Evolutionary conservation across 2,888 invertebrate species (phyloP).

Genomic region (Tenodera sinensis): DNA sequence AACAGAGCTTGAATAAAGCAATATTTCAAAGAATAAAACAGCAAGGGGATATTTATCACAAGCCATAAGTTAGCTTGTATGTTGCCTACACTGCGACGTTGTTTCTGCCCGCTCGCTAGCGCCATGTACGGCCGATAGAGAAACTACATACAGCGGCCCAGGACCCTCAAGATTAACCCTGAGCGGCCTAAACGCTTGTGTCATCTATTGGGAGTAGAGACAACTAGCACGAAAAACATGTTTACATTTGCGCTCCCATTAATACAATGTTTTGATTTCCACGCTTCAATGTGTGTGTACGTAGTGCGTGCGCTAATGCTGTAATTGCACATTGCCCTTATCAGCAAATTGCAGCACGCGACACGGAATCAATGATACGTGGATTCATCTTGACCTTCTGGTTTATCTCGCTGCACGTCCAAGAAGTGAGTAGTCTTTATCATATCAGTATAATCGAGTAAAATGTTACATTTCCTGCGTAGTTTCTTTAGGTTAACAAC

Average conservation of each 20-base stretch:
- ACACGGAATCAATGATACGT: background rate
- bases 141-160: background rate
- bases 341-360: background rate
- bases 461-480: background rate
- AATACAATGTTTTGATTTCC: background rate
- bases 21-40: no score
- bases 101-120: background rate
- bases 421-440: background rate
- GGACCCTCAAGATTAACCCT: no score
- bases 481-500: background rate
- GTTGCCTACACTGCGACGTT: no score
- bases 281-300: background rate
- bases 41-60: no score
- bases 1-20: no score
- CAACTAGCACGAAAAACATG: background rate
- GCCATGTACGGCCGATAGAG: no score
- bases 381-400: background rate
- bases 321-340: background rate
- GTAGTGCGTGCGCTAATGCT: background rate
- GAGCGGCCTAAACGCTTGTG: background rate
- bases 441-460: background rate
- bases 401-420: background rate
- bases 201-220: background rate
- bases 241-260: background rate
- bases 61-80: no score